phyloP scores from a whole-genome alignment of 2,888 invertebrate genomes.

The Lasius fuliginosus region DNA sequence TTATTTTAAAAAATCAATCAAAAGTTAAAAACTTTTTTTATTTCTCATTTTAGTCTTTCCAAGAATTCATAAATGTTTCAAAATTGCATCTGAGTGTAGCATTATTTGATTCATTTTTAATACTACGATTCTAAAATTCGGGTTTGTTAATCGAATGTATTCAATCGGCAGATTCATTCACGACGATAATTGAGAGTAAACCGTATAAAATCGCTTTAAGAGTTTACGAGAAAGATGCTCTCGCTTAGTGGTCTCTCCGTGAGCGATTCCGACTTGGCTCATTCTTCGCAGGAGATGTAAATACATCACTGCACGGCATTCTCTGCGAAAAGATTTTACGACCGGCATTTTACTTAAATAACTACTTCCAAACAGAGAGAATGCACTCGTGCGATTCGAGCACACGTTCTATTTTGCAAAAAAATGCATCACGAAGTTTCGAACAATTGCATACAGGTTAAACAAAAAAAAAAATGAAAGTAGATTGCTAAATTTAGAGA shows the following conservation, averaged over 20 bases:
- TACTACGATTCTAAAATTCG: neutral
- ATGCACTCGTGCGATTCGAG: neutral
- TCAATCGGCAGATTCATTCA: neutral
- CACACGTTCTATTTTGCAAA: neutral
- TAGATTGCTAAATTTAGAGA: neutral
- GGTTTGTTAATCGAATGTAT: neutral
- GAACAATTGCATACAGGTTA: neutral
- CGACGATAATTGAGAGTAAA: neutral
- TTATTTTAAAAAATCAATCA: neutral
- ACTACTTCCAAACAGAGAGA: constrained; percentile 13
- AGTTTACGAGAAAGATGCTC: neutral
- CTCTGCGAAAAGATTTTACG: constrained; percentile 38
- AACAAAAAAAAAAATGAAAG: neutral
- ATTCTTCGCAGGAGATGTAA: constrained; percentile 36
- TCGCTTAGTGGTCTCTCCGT: constrained; percentile 17
- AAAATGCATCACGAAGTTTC: neutral
- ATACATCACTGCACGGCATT: neutral
- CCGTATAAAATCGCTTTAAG: constrained; percentile 28
- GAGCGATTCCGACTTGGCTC: constrained; percentile 36
- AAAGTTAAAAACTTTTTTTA: neutral
- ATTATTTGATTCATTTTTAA: constrained; percentile 6
- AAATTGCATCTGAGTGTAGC: neutral
- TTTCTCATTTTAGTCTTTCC: neutral
- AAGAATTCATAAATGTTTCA: neutral
- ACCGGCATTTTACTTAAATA: constrained; percentile 37